These are phyloP conservation scores for Neosilurus hyrtlii DNA, from an alignment of 2,797 vertebrate genomes.

Conservation along the genomic window DNA sequence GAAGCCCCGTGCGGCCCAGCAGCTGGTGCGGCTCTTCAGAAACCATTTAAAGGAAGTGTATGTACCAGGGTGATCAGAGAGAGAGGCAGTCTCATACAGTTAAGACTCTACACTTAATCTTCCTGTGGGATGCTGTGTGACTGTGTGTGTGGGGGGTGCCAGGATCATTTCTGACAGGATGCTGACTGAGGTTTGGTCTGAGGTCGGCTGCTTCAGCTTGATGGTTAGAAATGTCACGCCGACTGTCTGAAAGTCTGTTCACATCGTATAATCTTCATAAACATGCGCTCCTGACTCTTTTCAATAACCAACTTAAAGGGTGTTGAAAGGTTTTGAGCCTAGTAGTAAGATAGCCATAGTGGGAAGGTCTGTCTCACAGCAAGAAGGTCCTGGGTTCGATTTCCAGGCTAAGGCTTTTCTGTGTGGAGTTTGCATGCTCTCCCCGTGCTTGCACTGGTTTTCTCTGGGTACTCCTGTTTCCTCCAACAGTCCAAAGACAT, in stretches of 20 bases:
- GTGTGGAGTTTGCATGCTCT: too few species aligned
- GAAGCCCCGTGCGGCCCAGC: conserved; percentile 66
- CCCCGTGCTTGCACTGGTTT: too few species aligned
- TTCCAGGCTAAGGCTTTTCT: too few species aligned
- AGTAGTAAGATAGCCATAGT: not conserved
- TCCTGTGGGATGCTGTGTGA: conserved; percentile 49
- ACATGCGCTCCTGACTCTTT: not conserved
- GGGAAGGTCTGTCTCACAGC: too few species aligned
- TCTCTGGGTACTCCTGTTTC: too few species aligned
- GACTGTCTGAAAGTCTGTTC: conserved; percentile 13
- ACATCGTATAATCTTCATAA: conserved; percentile 18
- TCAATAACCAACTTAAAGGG: not conserved
- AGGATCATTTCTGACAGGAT: conserved; percentile 38
- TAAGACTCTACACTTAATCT: conserved; percentile 59
- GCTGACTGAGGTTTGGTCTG: conserved; percentile 39
- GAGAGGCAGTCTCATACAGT: conserved; percentile 30
- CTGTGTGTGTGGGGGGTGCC: conserved; percentile 1
- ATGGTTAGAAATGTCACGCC: conserved; percentile 33
- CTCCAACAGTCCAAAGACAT: too few species aligned
- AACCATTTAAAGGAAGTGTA: conserved; percentile 56
- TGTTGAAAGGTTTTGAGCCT: not conserved
- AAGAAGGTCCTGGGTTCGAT: too few species aligned
- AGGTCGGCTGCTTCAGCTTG: conserved; percentile 29
- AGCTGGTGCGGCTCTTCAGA: conserved; percentile 65
- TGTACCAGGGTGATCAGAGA: conserved; percentile 63